Evolutionary conservation across 2,113 vertebrate genomes (phyloP).

Genomic region (Megaceryle torquata): DNA sequence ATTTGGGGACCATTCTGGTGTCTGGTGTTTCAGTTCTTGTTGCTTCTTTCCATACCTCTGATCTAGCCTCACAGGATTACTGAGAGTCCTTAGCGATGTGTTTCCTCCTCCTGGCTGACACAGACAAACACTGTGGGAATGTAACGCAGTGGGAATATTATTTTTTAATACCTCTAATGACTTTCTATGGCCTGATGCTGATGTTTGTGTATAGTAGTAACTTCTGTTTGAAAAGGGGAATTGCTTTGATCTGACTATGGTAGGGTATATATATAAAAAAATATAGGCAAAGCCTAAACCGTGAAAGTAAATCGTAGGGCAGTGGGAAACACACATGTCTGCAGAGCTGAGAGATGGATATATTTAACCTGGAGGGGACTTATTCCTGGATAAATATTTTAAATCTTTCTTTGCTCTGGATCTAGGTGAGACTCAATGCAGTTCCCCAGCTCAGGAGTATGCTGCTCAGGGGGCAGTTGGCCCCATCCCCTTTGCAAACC

Average conservation of each 20-base stretch:
- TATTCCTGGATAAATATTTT: neutral
- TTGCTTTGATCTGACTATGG: neutral
- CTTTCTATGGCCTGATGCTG: neutral
- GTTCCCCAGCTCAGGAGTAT: neutral
- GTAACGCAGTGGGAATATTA: neutral
- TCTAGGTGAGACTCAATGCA: neutral
- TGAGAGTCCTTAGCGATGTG: neutral
- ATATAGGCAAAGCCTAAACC: neutral
- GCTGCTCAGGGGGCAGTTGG: neutral
- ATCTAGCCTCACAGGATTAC: neutral
- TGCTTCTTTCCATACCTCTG: neutral
- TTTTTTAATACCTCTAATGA: neutral
- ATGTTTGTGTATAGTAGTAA: neutral
- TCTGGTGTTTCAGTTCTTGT: neutral
- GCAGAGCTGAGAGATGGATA: neutral
- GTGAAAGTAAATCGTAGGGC: neutral
- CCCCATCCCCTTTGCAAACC: neutral
- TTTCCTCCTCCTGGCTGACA: neutral
- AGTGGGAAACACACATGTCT: neutral
- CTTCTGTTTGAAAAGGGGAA: neutral
- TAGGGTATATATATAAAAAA: neutral
- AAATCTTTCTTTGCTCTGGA: neutral
- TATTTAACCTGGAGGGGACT: neutral
- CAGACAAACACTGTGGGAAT: neutral
- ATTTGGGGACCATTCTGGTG: neutral